phyloP scores from a whole-genome alignment of 2,888 invertebrate species.

The Ditula angustiorana region DNA sequence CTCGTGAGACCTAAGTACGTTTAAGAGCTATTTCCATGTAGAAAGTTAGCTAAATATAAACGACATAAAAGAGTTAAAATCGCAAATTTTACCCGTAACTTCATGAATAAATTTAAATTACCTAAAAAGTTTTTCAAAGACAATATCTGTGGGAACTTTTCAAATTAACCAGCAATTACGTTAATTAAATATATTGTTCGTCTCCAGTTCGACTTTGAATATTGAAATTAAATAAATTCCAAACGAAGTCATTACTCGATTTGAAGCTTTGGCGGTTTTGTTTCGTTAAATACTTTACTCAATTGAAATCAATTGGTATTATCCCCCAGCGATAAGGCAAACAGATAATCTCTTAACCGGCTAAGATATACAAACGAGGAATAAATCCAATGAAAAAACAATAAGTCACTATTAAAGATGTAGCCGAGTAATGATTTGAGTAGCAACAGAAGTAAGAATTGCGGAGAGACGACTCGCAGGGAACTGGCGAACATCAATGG shows the following conservation, averaged over 20 bases:
- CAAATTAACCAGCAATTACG: constrained; percentile 27
- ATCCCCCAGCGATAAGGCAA: constrained; percentile 35
- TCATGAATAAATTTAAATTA: constrained; percentile 22
- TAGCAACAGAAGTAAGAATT: constrained; percentile 30
- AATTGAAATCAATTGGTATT: constrained; percentile 34
- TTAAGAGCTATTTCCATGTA: constrained; percentile 5
- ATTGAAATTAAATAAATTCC: constrained; percentile 32
- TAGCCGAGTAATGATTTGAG: constrained; percentile 31
- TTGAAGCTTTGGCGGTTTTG: constrained; percentile 13
- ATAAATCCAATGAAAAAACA: constrained; percentile 55
- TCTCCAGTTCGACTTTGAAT: constrained; percentile 14
- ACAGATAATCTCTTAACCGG: constrained; percentile 35
- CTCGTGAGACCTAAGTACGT: constrained; percentile 12
- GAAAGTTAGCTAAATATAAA: neutral
- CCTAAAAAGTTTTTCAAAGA: constrained; percentile 3
- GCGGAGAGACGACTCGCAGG: constrained; percentile 17
- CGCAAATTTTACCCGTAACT: constrained; percentile 11
- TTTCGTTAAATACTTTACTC: constrained; percentile 14
- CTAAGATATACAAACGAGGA: constrained; percentile 43
- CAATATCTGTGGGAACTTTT: constrained; percentile 18
- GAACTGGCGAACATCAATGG: constrained; percentile 60
- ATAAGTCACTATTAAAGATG: constrained; percentile 55
- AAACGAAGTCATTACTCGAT: constrained; percentile 16
- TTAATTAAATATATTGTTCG: constrained; percentile 19
- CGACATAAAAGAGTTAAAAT: neutral